These are phyloP conservation scores for Sebastes jordani DNA, from an alignment of 2,797 vertebrate genomes.

Conservation along the genomic window DNA sequence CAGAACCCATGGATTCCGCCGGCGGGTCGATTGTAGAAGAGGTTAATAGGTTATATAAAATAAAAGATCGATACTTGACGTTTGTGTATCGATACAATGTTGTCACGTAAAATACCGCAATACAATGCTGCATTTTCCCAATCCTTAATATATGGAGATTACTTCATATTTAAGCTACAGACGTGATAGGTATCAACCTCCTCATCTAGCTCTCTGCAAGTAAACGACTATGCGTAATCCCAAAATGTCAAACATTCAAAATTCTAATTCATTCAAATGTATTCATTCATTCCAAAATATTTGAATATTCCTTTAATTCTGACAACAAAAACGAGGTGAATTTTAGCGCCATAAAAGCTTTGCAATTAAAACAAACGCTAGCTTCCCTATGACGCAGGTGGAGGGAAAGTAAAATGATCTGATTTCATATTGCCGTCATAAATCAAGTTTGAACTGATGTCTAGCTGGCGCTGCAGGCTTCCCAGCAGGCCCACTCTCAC, in stretches of 20 bases:
- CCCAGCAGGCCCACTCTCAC: slow-evolving; percentile 34
- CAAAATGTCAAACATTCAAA: background rate
- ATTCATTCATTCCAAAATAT: background rate
- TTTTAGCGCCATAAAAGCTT: background rate
- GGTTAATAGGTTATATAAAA: too few relatives aligned
- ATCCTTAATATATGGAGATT: too few relatives aligned
- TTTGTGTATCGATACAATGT: too few relatives aligned
- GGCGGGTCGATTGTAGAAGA: too few relatives aligned
- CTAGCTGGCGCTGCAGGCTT: slow-evolving; percentile 32
- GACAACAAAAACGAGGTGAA: background rate
- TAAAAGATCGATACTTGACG: too few relatives aligned
- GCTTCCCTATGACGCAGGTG: background rate
- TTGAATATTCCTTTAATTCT: background rate
- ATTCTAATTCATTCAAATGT: background rate
- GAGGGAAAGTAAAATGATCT: background rate
- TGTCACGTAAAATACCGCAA: too few relatives aligned
- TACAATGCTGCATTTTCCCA: too few relatives aligned
- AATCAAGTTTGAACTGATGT: slow-evolving; percentile 31
- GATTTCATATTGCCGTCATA: slow-evolving; percentile 19
- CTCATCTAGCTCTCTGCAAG: too few relatives aligned
- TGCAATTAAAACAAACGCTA: slow-evolving; percentile 2
- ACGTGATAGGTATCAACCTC: background rate
- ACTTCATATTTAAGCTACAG: background rate
- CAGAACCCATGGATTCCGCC: too few relatives aligned
- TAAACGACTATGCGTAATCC: too few relatives aligned